Base-by-base conservation (phyloP, 1,140 invertebrate genomes). In the Rhopalosiphum maidis region DNA sequence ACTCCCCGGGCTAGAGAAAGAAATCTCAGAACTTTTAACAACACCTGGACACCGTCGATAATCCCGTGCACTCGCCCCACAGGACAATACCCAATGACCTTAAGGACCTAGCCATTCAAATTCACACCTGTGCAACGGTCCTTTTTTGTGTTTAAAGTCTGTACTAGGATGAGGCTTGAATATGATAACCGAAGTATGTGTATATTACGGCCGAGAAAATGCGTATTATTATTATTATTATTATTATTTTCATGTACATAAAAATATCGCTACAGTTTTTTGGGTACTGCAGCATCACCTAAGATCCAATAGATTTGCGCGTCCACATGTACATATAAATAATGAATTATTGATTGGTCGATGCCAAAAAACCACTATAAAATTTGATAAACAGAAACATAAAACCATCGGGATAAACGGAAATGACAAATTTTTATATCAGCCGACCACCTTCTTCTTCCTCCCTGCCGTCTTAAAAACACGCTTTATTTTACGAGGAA, bases 11-110 rank as follows among this genome's bases (percentile, higher is more conserved):
- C n/a, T 30, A 43, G 9, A 37, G 43, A 54, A 55, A 37, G 22
- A 89, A 89, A 89, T 54, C 46, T 55, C 35, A 22, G 51, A 54
- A 54, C 51, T 89, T 89, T 89, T 89, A 89, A 89, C 87, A 89
- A 89, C 87, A 89, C 87, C 87, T 89, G 87, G 87, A 89, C 87
- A 55, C 48, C 48, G 35, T 8, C 6, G 35, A 55, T 89, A 89
- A 89, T 89, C 48, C 51, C 23, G n/a, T 11, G 23, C 35, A 21
- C 46, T 55, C n/a, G 9, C 22, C 18, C 87, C 9, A 15, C 21
- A 46, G 86, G 86, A 87, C 46, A 87, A 48, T 37, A 41, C 87
- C 87, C 46, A 51, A 48, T 35, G 9, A 89, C 87, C 87, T 54
- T 37, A 37, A 55, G 30, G n/a, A 37, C 48, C 37, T 55, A n/a